Conservation (phyloP, 2,888 invertebrate species). For the Oligia fasciuncula region DNA sequence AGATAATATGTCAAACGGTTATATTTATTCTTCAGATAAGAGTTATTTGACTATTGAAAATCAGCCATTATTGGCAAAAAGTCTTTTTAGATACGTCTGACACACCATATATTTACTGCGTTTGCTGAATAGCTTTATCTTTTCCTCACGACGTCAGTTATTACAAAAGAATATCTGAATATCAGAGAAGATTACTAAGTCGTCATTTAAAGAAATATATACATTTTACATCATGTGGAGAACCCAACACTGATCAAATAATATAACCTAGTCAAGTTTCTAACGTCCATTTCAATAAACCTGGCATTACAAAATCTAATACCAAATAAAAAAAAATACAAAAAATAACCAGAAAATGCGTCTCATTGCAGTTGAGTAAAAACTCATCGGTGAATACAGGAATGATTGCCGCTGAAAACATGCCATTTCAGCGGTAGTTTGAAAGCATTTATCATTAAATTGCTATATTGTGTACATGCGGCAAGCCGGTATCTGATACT, state of each 20-base stretch:
- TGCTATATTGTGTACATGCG: slow-evolving; percentile 64
- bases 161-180: too few relatives aligned
- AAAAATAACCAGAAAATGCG: background rate
- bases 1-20: too few relatives aligned
- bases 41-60: too few relatives aligned
- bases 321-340: slow-evolving; percentile 11
- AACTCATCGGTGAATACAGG: slow-evolving; percentile 51
- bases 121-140: too few relatives aligned
- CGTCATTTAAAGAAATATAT: background rate
- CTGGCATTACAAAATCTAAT: slow-evolving; percentile 1
- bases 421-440: slow-evolving; percentile 63
- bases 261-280: too few relatives aligned
- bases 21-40: too few relatives aligned
- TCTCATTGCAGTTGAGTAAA: slow-evolving; percentile 45
- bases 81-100: too few relatives aligned
- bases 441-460: slow-evolving; percentile 70
- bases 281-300: background rate
- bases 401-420: slow-evolving; percentile 57
- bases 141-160: too few relatives aligned
- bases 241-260: background rate
- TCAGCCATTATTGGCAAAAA: too few relatives aligned
- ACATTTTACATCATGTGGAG: background rate
- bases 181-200: too few relatives aligned
- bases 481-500: slow-evolving; percentile 47
- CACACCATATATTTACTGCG: too few relatives aligned